Evolutionary conservation across 2,888 invertebrate species (phyloP), one percentile per base, ranked within the genome.

Genomic region (Smittia aterrima): DNA sequence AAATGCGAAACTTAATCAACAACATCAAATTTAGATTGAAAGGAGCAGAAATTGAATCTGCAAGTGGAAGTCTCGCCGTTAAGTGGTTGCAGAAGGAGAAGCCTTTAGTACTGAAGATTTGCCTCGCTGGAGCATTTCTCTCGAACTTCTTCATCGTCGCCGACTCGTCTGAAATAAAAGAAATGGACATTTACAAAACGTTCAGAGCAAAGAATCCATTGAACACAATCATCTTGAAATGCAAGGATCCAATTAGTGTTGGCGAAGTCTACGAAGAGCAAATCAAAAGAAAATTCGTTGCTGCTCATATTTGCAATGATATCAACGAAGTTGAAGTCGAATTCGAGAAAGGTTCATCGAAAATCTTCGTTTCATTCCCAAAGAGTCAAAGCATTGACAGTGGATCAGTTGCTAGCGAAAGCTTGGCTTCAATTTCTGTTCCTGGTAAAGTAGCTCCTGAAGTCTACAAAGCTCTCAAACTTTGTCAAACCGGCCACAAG

Each of bases 1-100:
- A 95, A 79, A 87, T 93, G 80, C 86, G 90, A 78, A 85, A 88
- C 24, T 80, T 95, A 75, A 87, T 92, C 1, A 82, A 84, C 0
- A 96, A 96, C 77, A 81, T 96, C 58, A 87, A 47, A n/a, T 47
- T n/a, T 2, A 47, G 32, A 32, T 9, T 32, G n/a, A 47, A 2
- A 83, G 1, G 74, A 79, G 0, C 81, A 90, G 75, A 88, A 89
- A 71, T 88, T 95, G 62, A 32, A 32, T 3, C 32, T 32, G 32
- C 3, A 32, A 32, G 32, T 32, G 47, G 47, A 47, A 47, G 47
- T 38, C 6, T 7, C 9, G 4, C 38, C 4, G 38, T 38, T 4
- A 38, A 4, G 83, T 1, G 74, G 79, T 0, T 81, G 90, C 75
- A 88, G 89, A 72, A 88, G 94, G 62, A 90, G 77, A 86, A 85